Conservation (phyloP, 2,888 invertebrate species). For the Eupeodes luniger region DNA sequence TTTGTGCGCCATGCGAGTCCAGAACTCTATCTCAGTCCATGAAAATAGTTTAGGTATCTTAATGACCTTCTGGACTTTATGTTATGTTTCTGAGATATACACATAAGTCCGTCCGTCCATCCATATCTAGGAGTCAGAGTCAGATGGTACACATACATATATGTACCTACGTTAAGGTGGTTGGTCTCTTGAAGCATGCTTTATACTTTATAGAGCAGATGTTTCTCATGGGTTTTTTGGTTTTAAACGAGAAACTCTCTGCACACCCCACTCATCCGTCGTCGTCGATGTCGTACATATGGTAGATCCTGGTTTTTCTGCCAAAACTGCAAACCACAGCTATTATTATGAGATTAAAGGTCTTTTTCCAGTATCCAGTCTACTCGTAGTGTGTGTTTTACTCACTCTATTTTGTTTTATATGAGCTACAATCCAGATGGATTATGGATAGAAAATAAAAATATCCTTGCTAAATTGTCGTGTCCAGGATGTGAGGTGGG, state of each 20-base stretch:
- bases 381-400: constrained; percentile 12
- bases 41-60: constrained; percentile 50
- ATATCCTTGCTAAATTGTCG: constrained; percentile 30
- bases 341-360: constrained; percentile 73
- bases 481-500: constrained; percentile 13
- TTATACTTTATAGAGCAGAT: constrained; percentile 68
- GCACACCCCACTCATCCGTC: background rate
- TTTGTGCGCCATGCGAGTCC: constrained; percentile 2
- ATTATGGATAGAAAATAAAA: constrained; percentile 22
- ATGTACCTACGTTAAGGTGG: too few species aligned
- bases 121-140: too few species aligned
- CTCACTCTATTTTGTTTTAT: constrained; percentile 5
- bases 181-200: constrained; percentile 6
- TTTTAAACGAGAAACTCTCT: constrained; percentile 56
- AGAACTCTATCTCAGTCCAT: constrained; percentile 15
- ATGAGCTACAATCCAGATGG: constrained; percentile 12
- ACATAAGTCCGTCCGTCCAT: too few species aligned
- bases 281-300: too few species aligned
- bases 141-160: too few species aligned
- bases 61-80: constrained; percentile 58
- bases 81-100: constrained; percentile 38
- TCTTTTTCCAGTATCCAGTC: constrained; percentile 40
- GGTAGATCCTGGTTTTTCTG: constrained; percentile 19
- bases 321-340: constrained; percentile 68
- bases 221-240: constrained; percentile 57